Base-by-base conservation (phyloP, 1,140 invertebrate species). In the Mercenaria mercenaria region DNA sequence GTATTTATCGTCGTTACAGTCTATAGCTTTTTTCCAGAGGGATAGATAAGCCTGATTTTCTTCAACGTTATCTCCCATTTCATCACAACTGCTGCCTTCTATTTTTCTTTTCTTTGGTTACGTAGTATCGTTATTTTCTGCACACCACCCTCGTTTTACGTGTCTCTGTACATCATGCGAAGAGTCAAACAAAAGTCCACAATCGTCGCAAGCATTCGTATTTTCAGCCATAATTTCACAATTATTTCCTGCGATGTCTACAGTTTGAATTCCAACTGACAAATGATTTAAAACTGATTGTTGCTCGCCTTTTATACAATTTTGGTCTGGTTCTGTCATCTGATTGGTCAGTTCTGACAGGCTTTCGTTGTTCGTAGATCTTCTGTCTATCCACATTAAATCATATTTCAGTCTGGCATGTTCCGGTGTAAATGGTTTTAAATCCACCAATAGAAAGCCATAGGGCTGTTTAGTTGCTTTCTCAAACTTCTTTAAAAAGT, bases 361-460 rank as follows among this genome's bases (percentile, higher is more conserved):
- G n/a, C n/a, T n/a, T n/a, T 61, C n/a, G 6, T n/a, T 8, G 4
- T 10, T 11, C 8, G 23, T 23, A 47, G 29, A 34, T 43, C 11
- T n/a, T n/a, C n/a, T n/a, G n/a, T 76, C 82, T 72, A 72, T 41
- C 56, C 50, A 18, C 18, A 52, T 8, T 56, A 0, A 41, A 50
- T 77, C 43, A 32, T 13, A 56, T 29, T 41, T 41, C 80, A 84
- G 56, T 41, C 52, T 52, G 18, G 56, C 39, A n/a, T 2, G 0
- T n/a, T 85, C 89, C n/a, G 83, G 79, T 50, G 84, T 87, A n/a
- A 47, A 41, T 26, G 85, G 90, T 37, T 88, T 91, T 32, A 88
- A 59, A 76, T 88, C n/a, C n/a, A n/a, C n/a, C n/a, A n/a, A n/a
- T n/a, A n/a, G n/a, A n/a, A n/a, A n/a, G n/a, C n/a, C n/a, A n/a